phyloP scores from a whole-genome alignment of 2,888 invertebrate species.

The Acronicta psi region DNA sequence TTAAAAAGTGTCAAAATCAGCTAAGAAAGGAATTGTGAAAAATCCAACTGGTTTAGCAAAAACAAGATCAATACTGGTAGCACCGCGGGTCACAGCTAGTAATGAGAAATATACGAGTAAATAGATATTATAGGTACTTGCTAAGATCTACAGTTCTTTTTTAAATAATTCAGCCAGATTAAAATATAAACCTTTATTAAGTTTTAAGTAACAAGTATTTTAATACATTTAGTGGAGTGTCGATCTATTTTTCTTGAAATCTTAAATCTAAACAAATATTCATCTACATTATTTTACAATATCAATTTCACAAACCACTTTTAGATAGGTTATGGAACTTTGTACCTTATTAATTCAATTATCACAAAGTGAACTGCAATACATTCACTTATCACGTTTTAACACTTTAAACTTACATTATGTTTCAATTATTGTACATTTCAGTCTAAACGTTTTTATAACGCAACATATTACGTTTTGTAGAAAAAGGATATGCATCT shows the following conservation, averaged over 20 bases:
- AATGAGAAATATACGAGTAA: background rate
- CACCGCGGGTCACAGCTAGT: too few species aligned
- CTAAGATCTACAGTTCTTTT: too few species aligned
- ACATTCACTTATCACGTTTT: background rate
- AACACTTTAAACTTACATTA: background rate
- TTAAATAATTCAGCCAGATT: constrained; percentile 2
- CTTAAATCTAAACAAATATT: constrained; percentile 3
- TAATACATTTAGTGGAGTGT: constrained; percentile 3
- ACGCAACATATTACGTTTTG: background rate
- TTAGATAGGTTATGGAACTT: constrained; percentile 8
- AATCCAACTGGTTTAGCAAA: too few species aligned
- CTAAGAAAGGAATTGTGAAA: too few species aligned
- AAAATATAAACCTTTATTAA: constrained; percentile 22
- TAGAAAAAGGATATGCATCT: background rate
- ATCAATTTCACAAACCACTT: constrained; percentile 12
- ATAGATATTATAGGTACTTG: too few species aligned
- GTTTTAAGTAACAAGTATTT: constrained; percentile 12
- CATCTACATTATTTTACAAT: constrained; percentile 11
- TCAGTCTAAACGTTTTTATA: constrained; percentile 1
- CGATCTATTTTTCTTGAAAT: too few species aligned
- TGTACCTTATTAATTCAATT: constrained; percentile 8
- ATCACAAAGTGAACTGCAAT: constrained; percentile 26
- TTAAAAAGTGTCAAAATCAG: too few species aligned
- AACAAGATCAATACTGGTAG: too few species aligned
- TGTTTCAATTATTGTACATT: background rate